A percentile compares a stretch with the other conserved stretches of the same genome.
Evolutionary conservation across 92 coral and sea anemone genomes (phyloP).

Genomic region (Umimayanthus kanabou): DNA sequence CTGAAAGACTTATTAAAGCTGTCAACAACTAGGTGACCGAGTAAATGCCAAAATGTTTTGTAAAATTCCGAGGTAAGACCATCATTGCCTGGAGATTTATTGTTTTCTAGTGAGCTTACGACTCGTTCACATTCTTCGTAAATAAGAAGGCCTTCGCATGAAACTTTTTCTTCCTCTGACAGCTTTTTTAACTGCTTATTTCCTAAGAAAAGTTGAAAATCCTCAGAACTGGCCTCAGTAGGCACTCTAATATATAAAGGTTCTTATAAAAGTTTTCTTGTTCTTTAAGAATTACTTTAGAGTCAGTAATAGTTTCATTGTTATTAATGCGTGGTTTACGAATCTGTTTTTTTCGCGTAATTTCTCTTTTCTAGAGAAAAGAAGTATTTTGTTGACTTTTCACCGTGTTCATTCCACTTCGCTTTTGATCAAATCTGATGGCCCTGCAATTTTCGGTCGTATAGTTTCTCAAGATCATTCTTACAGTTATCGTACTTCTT

Average conservation of each 20-base stretch:
- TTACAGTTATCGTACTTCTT: neutral
- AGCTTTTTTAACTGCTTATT: neutral
- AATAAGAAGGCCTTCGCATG: neutral
- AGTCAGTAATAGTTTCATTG: neutral
- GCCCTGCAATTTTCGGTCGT: neutral
- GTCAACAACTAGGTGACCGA: neutral
- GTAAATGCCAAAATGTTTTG: neutral
- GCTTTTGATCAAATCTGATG: neutral
- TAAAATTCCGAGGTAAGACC: too few relatives aligned
- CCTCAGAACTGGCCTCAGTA: neutral
- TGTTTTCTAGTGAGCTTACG: neutral
- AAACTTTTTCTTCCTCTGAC: neutral
- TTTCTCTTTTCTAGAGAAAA: neutral
- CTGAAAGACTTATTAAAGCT: neutral
- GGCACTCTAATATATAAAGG: neutral
- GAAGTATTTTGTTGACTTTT: too few relatives aligned
- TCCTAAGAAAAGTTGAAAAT: neutral
- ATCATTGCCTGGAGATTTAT: slow-evolving; percentile 4
- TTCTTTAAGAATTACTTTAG: neutral
- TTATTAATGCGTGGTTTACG: neutral
- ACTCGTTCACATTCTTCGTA: neutral
- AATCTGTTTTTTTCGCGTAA: neutral
- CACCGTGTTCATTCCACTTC: too few relatives aligned
- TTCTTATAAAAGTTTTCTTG: neutral
- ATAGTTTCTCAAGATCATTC: neutral